phyloP scores from a whole-genome alignment of 2,797 vertebrate species.

The Odontamblyopus rebecca region DNA sequence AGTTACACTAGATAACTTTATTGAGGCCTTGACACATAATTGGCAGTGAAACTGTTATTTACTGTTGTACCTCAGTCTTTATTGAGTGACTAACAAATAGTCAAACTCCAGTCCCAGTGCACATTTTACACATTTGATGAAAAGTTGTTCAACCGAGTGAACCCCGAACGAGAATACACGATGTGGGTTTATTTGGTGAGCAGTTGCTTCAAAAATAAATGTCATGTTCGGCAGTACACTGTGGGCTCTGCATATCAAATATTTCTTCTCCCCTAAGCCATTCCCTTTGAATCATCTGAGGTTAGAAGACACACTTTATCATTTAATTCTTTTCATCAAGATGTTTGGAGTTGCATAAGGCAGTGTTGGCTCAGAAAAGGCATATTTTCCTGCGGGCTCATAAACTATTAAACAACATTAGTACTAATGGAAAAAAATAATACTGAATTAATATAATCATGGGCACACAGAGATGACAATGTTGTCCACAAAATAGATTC shows the following conservation, averaged over 20 bases:
- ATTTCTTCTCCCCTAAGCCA: conserved; percentile 3
- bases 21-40: neutral
- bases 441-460: conserved; percentile 14
- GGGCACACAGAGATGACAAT: conserved; percentile 14
- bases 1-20: neutral
- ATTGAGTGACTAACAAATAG: neutral
- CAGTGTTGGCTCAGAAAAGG: conserved; percentile 11
- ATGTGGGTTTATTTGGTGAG: conserved; percentile 18
- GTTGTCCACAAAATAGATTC: conserved; percentile 7
- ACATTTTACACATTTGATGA: conserved; percentile 18
- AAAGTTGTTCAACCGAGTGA: conserved; percentile 1
- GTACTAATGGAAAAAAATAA: conserved; percentile 17
- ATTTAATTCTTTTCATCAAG: conserved; percentile 26
- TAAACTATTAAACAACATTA: conserved; percentile 36
- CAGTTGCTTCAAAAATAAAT: conserved; percentile 23
- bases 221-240: neutral
- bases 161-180: conserved; percentile 26
- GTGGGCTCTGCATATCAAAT: conserved; percentile 13
- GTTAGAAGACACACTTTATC: conserved; percentile 24
- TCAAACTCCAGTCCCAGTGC: neutral
- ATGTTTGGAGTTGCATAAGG: conserved; percentile 25
- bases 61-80: neutral
- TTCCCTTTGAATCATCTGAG: conserved; percentile 19
- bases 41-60: neutral
- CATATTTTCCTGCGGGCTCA: conserved; percentile 29